Evolutionary conservation across 1,140 invertebrate species (phyloP).

Genomic region (Drosophila kurseongensis): DNA sequence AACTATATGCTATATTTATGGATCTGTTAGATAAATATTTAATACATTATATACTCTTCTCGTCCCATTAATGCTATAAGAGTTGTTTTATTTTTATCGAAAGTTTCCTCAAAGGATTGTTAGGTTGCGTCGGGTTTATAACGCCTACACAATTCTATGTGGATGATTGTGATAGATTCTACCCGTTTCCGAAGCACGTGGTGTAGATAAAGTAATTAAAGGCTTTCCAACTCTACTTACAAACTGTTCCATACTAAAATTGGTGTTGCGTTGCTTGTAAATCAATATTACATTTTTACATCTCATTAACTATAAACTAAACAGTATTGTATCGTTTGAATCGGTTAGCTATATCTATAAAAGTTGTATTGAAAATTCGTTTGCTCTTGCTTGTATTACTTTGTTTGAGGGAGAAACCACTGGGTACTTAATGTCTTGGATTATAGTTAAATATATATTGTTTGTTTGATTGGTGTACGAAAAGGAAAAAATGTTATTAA

Average conservation of each 20-base stretch:
- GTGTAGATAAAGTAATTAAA: conserved; percentile 81
- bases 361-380: conserved; percentile 69
- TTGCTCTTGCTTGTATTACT: conserved; percentile 26
- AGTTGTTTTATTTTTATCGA: conserved; percentile 31
- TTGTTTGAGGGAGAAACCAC: conserved; percentile 58
- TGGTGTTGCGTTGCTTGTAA: conserved; percentile 72
- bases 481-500: conserved; percentile 9
- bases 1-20: conserved; percentile 11
- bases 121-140: conserved; percentile 20
- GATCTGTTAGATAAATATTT: neutral
- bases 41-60: neutral
- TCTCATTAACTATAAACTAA: conserved; percentile 42
- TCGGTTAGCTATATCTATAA: conserved; percentile 42
- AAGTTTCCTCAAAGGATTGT: conserved; percentile 16
- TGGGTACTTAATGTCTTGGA: conserved; percentile 40
- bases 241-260: conserved; percentile 54
- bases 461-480: conserved; percentile 6
- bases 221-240: conserved; percentile 53
- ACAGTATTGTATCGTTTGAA: conserved; percentile 25
- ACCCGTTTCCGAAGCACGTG: conserved; percentile 34
- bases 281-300: conserved; percentile 56
- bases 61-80: conserved; percentile 15
- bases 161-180: conserved; percentile 54
- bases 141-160: conserved; percentile 47
- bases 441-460: conserved; percentile 17